Evolutionary conservation across 2,888 invertebrate genomes (phyloP).

Genomic region (Caenorhabditis uteleia): DNA sequence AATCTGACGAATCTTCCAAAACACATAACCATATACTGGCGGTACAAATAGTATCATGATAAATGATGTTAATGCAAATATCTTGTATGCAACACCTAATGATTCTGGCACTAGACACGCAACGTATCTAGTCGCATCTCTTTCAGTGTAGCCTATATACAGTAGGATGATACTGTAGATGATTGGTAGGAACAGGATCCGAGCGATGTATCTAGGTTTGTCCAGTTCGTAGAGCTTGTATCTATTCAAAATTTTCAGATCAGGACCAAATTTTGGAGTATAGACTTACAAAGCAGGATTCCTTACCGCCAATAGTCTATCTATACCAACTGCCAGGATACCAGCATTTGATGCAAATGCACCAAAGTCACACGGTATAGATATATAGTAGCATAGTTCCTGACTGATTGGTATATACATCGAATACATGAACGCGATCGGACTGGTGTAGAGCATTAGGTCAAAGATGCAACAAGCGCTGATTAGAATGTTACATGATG

Average conservation of each 20-base stretch:
- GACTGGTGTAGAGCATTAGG: conserved; percentile 23
- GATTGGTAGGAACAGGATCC: conserved; percentile 3
- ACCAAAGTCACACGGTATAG: conserved; percentile 2
- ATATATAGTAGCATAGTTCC: conserved; percentile 11
- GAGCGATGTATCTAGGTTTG: background rate
- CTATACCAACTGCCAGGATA: conserved; percentile 9
- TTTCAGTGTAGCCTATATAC: background rate
- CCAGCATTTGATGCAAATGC: background rate
- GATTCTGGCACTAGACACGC: conserved; percentile 3
- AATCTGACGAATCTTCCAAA: background rate
- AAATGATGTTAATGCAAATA: conserved; percentile 7
- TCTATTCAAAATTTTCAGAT: too few species aligned
- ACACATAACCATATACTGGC: conserved; percentile 3
- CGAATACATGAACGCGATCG: conserved; percentile 23
- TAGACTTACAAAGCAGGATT: conserved; percentile 5
- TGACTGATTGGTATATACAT: conserved; percentile 21
- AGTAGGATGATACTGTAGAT: conserved; percentile 4
- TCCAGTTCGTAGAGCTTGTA: conserved; percentile 3
- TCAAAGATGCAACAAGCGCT: conserved; percentile 27
- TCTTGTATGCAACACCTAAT: conserved; percentile 4
- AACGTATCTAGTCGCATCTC: background rate
- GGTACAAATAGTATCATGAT: conserved; percentile 3
- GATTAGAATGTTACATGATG: conserved; percentile 35
- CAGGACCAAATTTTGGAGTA: too few species aligned
- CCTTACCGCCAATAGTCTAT: conserved; percentile 10